These are phyloP conservation scores for Rattus rattus DNA, from an alignment of 2,113 vertebrate genomes.

Conservation along the genomic window DNA sequence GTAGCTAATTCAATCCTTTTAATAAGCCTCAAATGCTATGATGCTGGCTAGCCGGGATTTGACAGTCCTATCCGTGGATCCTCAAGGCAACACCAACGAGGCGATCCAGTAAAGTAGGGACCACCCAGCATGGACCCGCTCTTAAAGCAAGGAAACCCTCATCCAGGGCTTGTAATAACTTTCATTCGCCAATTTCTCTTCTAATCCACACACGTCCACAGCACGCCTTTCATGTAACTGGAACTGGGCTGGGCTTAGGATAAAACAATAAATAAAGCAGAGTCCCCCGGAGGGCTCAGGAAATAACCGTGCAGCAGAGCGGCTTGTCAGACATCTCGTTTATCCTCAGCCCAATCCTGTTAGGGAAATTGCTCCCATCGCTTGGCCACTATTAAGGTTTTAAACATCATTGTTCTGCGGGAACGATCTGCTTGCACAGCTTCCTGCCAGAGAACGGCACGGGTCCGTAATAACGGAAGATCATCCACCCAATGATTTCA, in stretches of 20 bases:
- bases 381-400: constrained; percentile 67
- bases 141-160: neutral
- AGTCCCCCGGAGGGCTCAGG: neutral
- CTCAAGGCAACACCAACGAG: neutral
- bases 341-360: constrained; percentile 58
- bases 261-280: constrained; percentile 36
- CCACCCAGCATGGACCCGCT: neutral
- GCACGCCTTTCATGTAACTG: neutral
- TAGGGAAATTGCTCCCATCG: constrained; percentile 67
- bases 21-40: neutral
- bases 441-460: constrained; percentile 56
- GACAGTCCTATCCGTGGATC: neutral
- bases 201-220: neutral
- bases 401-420: constrained; percentile 70
- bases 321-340: constrained; percentile 53
- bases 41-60: neutral
- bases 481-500: constrained; percentile 43
- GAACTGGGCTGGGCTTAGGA: constrained; percentile 15
- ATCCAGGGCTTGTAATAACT: neutral
- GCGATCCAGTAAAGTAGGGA: constrained; percentile 12
- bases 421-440: constrained; percentile 55
- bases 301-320: neutral
- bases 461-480: constrained; percentile 56
- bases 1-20: constrained; percentile 46
- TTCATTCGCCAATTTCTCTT: neutral